Conservation (phyloP, 2,888 invertebrate species). For the Dyspetes luteomarginatus region DNA sequence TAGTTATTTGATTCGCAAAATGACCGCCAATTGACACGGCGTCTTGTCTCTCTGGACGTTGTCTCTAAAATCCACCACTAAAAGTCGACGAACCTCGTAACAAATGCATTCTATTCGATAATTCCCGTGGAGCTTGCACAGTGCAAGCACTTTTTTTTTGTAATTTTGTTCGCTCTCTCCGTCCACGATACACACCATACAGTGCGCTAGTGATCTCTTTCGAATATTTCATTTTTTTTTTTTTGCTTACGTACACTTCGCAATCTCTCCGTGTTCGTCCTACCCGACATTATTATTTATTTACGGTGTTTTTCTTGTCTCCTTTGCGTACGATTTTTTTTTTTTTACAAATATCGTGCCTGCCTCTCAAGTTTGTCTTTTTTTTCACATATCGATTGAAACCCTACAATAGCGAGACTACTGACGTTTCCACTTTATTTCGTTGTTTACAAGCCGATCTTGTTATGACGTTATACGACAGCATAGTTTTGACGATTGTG, state of each 20-base stretch:
- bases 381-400: slow-evolving; percentile 35
- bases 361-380: not conserved
- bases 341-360: no score
- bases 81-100: not conserved
- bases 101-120: slow-evolving; percentile 24
- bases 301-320: not conserved
- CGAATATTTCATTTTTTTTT: slow-evolving; percentile 5
- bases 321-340: not conserved
- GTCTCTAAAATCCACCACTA: not conserved
- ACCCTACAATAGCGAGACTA: slow-evolving; percentile 21
- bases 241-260: slow-evolving; percentile 30
- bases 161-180: slow-evolving; percentile 3
- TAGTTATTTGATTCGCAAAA: not conserved
- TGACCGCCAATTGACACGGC: slow-evolving; percentile 31
- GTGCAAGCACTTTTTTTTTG: not conserved
- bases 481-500: slow-evolving; percentile 39
- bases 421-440: slow-evolving; percentile 27
- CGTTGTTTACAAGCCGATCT: slow-evolving; percentile 57
- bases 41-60: slow-evolving; percentile 10
- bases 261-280: not conserved
- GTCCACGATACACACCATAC: not conserved
- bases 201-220: slow-evolving; percentile 28
- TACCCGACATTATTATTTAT: slow-evolving; percentile 23
- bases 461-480: slow-evolving; percentile 55
- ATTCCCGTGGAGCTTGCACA: slow-evolving; percentile 38